These are phyloP conservation scores for Pandemis corylana DNA, from an alignment of 2,888 invertebrate species.

Conservation along the genomic window DNA sequence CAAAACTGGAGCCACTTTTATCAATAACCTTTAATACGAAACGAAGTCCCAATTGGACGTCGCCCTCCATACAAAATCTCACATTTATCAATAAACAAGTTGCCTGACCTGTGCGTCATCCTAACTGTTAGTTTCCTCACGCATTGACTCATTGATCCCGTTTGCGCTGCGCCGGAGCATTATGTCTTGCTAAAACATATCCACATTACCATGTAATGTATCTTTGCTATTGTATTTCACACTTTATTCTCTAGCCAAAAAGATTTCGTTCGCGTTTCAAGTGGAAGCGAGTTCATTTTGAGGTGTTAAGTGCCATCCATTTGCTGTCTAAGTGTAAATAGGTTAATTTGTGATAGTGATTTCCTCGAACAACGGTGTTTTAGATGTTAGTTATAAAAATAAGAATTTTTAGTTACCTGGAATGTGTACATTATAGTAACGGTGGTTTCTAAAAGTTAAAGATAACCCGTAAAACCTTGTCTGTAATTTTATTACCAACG, in stretches of 20 bases:
- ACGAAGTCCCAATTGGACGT: not conserved
- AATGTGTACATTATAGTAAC: conserved; percentile 1
- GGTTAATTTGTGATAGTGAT: conserved; percentile 19
- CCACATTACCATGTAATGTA: conserved; percentile 7
- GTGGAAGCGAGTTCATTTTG: conserved; percentile 6
- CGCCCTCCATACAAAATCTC: conserved; percentile 24
- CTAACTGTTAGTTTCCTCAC: conserved; percentile 33
- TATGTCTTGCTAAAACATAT: conserved; percentile 14
- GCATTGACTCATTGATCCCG: conserved; percentile 40
- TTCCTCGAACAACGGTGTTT: not conserved
- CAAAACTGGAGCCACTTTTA: not conserved
- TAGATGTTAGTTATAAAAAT: not conserved
- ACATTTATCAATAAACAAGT: conserved; percentile 41
- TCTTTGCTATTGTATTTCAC: not conserved
- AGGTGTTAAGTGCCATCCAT: conserved; percentile 23
- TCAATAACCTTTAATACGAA: not conserved
- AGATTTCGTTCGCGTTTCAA: not conserved
- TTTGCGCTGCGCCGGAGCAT: conserved; percentile 15
- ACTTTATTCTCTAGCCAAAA: not conserved
- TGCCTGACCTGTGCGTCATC: conserved; percentile 43
- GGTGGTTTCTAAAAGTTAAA: not conserved
- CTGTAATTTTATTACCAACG: not conserved
- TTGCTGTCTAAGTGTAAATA: conserved; percentile 4
- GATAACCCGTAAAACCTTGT: not conserved
- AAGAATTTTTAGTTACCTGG: not conserved